Conservation (phyloP, 2,797 vertebrate species). For the Arrhamphus sclerolepis region DNA sequence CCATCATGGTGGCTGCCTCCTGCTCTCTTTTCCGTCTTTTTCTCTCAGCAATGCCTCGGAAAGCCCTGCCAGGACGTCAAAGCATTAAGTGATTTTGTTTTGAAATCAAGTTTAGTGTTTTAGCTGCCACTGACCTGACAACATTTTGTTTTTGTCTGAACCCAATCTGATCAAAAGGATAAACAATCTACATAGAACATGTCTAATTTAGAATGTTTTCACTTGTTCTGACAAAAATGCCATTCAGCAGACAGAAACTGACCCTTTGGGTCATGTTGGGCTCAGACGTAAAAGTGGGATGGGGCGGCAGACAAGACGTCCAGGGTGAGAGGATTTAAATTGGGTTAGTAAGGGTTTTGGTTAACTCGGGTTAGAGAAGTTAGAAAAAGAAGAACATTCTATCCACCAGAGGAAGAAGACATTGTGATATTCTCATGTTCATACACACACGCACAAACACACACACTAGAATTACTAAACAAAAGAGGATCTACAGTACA, state of each 20-base stretch:
- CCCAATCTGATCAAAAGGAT: conserved; percentile 53
- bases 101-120: conserved; percentile 11
- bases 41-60: conserved; percentile 96
- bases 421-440: background rate
- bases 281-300: conserved; percentile 37
- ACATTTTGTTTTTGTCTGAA: conserved; percentile 42
- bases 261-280: conserved; percentile 47
- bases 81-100: conserved; percentile 53
- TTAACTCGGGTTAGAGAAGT: conserved; percentile 11
- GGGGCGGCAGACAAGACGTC: no score
- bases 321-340: background rate
- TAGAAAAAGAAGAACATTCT: no score
- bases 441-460: conserved; percentile 19
- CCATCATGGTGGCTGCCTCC: conserved; percentile 89
- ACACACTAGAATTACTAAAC: conserved; percentile 34
- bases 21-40: conserved; percentile 95
- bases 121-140: conserved; percentile 3
- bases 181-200: background rate
- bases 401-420: no score
- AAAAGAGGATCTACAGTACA: conserved; percentile 14
- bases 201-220: background rate
- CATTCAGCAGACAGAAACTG: background rate
- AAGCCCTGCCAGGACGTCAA: conserved; percentile 91
- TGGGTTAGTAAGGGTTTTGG: conserved; percentile 45
- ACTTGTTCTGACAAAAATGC: background rate